Evolutionary conservation across 2,888 invertebrate species (phyloP).

Genomic region (Leptura quadrifasciata): DNA sequence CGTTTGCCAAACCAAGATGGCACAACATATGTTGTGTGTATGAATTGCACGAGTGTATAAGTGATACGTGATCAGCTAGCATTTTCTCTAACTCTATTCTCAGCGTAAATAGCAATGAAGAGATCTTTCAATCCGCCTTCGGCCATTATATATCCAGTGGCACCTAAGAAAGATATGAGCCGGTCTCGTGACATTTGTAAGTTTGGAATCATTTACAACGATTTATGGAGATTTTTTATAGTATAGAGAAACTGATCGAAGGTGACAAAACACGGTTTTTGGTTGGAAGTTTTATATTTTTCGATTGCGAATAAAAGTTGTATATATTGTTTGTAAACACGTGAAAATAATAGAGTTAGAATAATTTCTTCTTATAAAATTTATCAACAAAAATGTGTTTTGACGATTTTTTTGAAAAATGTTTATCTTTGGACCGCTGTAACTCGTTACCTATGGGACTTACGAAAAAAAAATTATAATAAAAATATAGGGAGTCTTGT

Average conservation of each 20-base stretch:
- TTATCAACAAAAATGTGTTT: too few species aligned
- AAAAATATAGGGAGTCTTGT: too few species aligned
- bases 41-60: constrained; percentile 61
- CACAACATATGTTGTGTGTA: constrained; percentile 60
- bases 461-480: too few species aligned
- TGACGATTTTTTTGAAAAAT: too few species aligned
- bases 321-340: constrained; percentile 59
- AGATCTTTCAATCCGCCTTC: constrained; percentile 57
- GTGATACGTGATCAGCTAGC: constrained; percentile 59
- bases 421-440: too few species aligned
- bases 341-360: too few species aligned
- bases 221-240: constrained; percentile 59
- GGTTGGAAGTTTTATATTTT: constrained; percentile 54
- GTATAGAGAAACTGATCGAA: constrained; percentile 54
- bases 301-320: constrained; percentile 52
- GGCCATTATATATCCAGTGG: constrained; percentile 57
- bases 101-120: constrained; percentile 56
- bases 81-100: constrained; percentile 59
- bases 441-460: too few species aligned
- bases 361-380: too few species aligned
- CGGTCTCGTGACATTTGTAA: constrained; percentile 54
- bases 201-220: constrained; percentile 47
- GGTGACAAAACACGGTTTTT: constrained; percentile 44
- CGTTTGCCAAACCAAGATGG: constrained; percentile 42
- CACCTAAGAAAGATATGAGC: constrained; percentile 33